Evolutionary conservation across 2,888 invertebrate genomes (phyloP), one percentile per base, ranked within the genome.

Genomic region (Prenolepis imparis): DNA sequence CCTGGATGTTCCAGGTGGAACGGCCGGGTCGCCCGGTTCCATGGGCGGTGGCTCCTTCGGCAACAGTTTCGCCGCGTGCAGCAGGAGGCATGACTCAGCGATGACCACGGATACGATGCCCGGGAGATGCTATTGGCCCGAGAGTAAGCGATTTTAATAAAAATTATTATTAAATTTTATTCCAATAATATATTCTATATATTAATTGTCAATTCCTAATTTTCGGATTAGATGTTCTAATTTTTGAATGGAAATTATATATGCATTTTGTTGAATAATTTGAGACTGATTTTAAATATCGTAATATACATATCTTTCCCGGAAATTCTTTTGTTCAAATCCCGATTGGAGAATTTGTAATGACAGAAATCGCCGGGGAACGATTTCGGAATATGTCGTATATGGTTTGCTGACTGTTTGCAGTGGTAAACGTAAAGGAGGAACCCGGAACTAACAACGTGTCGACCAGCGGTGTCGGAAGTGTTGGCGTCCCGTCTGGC

Each of bases 1-100:
- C 90, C 92, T 94, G 86, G 94, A 94, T 90, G 94, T 94, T 94
- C 90, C 94, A 94, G 94, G 94, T 87, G 91, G 90, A 21, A 91
- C 92, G 11, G 86, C 92, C 44, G 91, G 91, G 36, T 91, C 92
- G 11, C 90, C 92, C 3, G 87, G 89, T 1, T 90, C 93, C 3
- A 94, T 94, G 92, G 87, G 90, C 59, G 80, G 92, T 61, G 89
- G 92, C 44, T 89, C 92, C 1, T 94, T 94, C 73, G 92, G 93
- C 3, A 91, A 92, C n/a, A 92, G 92, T 9, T 94, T 94, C 75
- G 82, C 93, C 9, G 86, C 90, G 8, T 93, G 93, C 73, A 87
- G 91, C n/a, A 93, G 94, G 84, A 90, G 93, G 81, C 93, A 94
- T 87, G 94, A 93, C 11, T 80, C 85, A 52, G 84, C 90, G 18